Percentiles rank a stretch among this genome's conserved stretches.
Evolutionary conservation across 2,797 vertebrate genomes (phyloP).

Genomic region (Typhlichthys subterraneus): DNA sequence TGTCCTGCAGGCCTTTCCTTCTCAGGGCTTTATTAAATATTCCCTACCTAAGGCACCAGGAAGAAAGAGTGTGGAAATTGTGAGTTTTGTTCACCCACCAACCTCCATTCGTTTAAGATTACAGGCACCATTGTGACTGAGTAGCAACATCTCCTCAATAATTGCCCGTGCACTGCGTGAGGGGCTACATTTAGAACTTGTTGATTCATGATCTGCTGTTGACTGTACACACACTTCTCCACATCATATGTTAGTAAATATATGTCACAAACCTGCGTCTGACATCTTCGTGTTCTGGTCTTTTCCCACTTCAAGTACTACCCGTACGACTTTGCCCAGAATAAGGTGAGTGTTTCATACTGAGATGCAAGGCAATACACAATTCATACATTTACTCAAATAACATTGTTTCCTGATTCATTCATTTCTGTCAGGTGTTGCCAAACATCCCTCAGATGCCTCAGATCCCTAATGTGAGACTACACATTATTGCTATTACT

Average conservation of each 20-base stretch:
- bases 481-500: neutral
- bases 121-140: neutral
- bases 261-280: neutral
- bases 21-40: slow-evolving; percentile 76
- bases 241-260: slow-evolving; percentile 2
- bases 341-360: slow-evolving; percentile 63
- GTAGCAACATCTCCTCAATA: slow-evolving; percentile 3
- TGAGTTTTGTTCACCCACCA: slow-evolving; percentile 49
- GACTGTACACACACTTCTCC: neutral
- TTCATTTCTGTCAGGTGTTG: slow-evolving; percentile 63
- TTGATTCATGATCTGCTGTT: neutral
- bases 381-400: neutral
- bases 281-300: slow-evolving; percentile 19
- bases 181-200: neutral
- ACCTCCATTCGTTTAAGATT: neutral
- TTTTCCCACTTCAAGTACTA: slow-evolving; percentile 70
- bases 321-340: slow-evolving; percentile 75
- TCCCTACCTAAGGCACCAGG: slow-evolving; percentile 79
- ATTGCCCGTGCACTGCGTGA: neutral
- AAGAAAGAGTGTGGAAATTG: slow-evolving; percentile 80
- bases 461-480: slow-evolving; percentile 58
- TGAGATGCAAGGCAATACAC: neutral
- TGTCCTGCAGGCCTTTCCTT: slow-evolving; percentile 48
- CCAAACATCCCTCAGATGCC: slow-evolving; percentile 61
- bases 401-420: neutral